Evolutionary conservation across 1,140 invertebrate genomes (phyloP).

Genomic region (Euura lappo): DNA sequence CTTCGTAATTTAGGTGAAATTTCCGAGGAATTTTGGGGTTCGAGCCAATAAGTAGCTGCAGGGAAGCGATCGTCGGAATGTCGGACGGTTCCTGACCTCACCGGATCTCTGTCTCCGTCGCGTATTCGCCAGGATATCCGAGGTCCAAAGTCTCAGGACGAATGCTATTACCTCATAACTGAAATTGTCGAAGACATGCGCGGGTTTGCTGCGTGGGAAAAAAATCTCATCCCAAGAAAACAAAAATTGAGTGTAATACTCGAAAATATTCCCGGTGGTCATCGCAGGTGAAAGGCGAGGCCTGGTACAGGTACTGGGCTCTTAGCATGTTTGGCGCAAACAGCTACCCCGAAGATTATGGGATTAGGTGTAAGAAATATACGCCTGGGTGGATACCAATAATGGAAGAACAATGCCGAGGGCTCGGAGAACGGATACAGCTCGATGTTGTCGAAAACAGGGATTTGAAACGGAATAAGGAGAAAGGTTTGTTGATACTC

Average conservation of each 20-base stretch:
- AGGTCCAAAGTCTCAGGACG: not conserved
- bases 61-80: constrained; percentile 6
- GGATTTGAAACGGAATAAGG: not conserved
- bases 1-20: not conserved
- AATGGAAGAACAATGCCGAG: constrained; percentile 4
- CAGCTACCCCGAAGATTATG: not conserved
- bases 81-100: not conserved
- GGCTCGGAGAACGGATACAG: not conserved
- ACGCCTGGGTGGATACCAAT: not conserved
- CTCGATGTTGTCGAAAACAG: constrained; percentile 2
- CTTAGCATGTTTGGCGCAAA: not conserved
- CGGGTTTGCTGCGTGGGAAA: not conserved
- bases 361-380: constrained; percentile 7
- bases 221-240: not conserved
- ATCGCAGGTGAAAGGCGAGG: not conserved
- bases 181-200: not conserved
- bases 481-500: not conserved
- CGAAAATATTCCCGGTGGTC: not conserved
- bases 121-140: not conserved
- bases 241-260: too few species aligned
- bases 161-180: not conserved
- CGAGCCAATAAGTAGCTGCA: not conserved
- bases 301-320: not conserved
- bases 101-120: not conserved
- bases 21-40: not conserved